Base-by-base conservation (phyloP, 2,888 invertebrate species). In the Nasonia oneida region DNA sequence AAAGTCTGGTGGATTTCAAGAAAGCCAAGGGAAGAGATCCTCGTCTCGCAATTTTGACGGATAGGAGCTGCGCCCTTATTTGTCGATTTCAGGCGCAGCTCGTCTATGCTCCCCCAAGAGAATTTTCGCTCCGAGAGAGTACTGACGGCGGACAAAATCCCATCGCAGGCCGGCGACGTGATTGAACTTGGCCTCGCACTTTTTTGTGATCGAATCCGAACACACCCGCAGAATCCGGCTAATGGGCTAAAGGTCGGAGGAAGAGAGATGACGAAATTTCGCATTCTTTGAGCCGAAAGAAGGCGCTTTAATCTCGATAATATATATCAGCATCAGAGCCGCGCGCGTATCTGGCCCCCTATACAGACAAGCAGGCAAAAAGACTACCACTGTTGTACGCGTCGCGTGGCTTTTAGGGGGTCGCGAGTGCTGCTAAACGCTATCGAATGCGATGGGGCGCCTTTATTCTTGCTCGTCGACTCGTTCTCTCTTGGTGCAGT, bases 141-240 rank as follows among this genome's bases (percentile, higher is more conserved):
- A 37, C 79, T 84, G 85, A 86, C 74, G 84, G 47, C 42, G 73
- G 15, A 42, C 33, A 64, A 86, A 88, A 88, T 86, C 87, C 83
- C 82, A 86, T 84, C 85, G 67, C 33, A 67, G 14, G 14, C 29
- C n/a, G 86, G 79, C 81, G 83, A 85, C 84, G 84, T 86, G 84
- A 88, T 87, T 87, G 84, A 84, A 86, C 85, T 83, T 82, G 86
- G 87, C 82, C 64, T 74, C 42, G 76, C 71, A 47, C 77, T 83
- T 87, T 83, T 87, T 87, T 88, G 87, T 86, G 86, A 86, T 87
- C 86, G 83, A 84, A 81, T 87, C 83, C 85, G 86, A 86, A 73
- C 42, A 42, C 87, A 87, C 87, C 87, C 87, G 87, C 88, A 85
- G 85, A 88, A 88, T 88, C 86, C 86, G 83, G 79, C 87, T 88